These are phyloP conservation scores for Ranitomeya variabilis DNA, from an alignment of 2,113 vertebrate species.

Conservation along the genomic window DNA sequence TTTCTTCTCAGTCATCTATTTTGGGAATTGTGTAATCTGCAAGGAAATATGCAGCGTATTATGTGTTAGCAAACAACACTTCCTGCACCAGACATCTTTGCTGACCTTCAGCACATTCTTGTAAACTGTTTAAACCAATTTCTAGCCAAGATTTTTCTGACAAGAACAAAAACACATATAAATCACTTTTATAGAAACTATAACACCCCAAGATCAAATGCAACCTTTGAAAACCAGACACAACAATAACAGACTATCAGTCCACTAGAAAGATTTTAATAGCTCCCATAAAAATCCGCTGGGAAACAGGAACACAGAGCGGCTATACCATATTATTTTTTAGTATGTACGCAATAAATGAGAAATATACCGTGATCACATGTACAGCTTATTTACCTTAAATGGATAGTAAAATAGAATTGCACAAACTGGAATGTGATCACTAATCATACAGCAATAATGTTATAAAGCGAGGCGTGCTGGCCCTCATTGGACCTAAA, in stretches of 20 bases:
- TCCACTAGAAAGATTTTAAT: conserved; percentile 65
- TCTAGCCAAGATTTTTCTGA: conserved; percentile 61
- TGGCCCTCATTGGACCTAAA: neutral
- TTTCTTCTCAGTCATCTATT: conserved; percentile 29
- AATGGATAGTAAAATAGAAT: neutral
- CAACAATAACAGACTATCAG: conserved; percentile 68
- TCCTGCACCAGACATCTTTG: conserved; percentile 60
- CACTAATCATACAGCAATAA: neutral
- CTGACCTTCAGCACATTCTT: conserved; percentile 63
- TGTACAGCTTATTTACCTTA: neutral
- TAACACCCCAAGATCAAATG: conserved; percentile 56
- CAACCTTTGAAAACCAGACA: conserved; percentile 65
- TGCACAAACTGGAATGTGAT: neutral
- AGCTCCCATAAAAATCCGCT: conserved; percentile 67
- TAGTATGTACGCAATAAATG: neutral
- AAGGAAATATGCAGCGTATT: conserved; percentile 64
- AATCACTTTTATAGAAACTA: conserved; percentile 62
- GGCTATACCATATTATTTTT: conserved; percentile 59
- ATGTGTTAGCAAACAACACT: conserved; percentile 64
- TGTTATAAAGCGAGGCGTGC: neutral
- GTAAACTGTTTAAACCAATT: conserved; percentile 62
- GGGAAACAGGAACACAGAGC: conserved; percentile 67
- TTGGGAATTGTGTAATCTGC: conserved; percentile 53
- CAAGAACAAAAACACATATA: conserved; percentile 31
- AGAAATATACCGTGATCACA: neutral